These are phyloP conservation scores for Volucella zonaria DNA, from an alignment of 2,888 invertebrate species.

Conservation along the genomic window DNA sequence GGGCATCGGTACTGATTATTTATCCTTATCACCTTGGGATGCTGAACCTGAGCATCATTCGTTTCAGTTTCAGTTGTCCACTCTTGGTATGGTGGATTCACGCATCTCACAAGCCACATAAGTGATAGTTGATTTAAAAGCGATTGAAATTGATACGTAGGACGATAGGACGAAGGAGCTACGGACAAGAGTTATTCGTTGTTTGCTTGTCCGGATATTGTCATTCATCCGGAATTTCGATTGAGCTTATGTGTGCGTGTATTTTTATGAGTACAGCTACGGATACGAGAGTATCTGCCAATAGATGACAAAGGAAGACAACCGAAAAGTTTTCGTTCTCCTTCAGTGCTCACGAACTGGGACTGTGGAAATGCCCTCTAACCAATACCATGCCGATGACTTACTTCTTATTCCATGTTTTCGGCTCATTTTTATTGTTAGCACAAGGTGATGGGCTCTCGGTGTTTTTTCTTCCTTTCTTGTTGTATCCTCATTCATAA, in stretches of 20 bases:
- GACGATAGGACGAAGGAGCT: slow-evolving; percentile 11
- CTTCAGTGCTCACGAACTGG: background rate
- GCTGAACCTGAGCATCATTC: slow-evolving; percentile 25
- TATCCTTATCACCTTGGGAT: slow-evolving; percentile 42
- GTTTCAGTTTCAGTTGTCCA: slow-evolving; percentile 21
- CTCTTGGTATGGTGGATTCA: slow-evolving; percentile 15
- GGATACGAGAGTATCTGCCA: slow-evolving; percentile 40
- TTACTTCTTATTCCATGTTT: slow-evolving; percentile 21
- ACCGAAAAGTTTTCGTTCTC: slow-evolving; percentile 39
- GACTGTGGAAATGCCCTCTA: background rate
- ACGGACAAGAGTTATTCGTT: slow-evolving; percentile 21
- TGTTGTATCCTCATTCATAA: slow-evolving; percentile 74
- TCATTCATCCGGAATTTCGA: slow-evolving; percentile 57
- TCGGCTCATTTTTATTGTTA: slow-evolving; percentile 70
- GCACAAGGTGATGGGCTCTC: slow-evolving; percentile 64
- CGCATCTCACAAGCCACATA: slow-evolving; percentile 31
- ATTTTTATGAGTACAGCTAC: slow-evolving; percentile 14
- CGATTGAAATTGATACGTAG: slow-evolving; percentile 69
- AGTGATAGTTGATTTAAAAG: slow-evolving; percentile 68
- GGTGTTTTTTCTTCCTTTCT: slow-evolving; percentile 46
- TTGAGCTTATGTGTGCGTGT: slow-evolving; percentile 42
- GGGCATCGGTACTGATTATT: slow-evolving; percentile 62
- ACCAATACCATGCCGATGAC: slow-evolving; percentile 39
- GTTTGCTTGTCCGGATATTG: slow-evolving; percentile 32
- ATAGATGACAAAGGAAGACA: slow-evolving; percentile 55